Base-by-base conservation (phyloP, 1,140 invertebrate genomes). In the Armadillidium nasatum region DNA sequence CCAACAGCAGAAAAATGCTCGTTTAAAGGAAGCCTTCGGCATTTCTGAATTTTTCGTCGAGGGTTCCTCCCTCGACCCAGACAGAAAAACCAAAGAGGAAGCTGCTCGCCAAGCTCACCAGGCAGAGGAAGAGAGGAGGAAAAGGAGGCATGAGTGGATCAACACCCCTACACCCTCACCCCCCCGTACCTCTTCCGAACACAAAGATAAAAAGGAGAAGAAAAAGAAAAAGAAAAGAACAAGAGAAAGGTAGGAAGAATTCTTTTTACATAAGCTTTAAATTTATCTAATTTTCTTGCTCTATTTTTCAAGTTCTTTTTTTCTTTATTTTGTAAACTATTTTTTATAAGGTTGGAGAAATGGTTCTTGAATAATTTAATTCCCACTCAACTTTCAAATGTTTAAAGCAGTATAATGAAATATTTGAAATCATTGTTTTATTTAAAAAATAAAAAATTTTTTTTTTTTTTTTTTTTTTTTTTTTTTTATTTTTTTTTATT, bases 1-100 rank as follows among this genome's bases (percentile, higher is more conserved):
- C n/a, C 95, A 97, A 83, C 92, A 94, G 83, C 92, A 96, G 83
- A 97, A 98, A 85, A 98, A 98, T 88, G 93, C 92, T 9, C 90
- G 91, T 72, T 86, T 98, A 72, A 90, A 94, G 68, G 93, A 95
- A 84, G 96, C 96, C 0, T 97, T 99, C 85, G 95, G 96, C 70
- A 95, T 99, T 79, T 93, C 93, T 43, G 92, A 94, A 78, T 91
- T 91, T 82, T 98, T 97, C 87, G 92, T 96, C 13, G 95, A 97
- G 85, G 96, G 96, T 33, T 93, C 91, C 82, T 96, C 94, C 82
- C 89, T 97, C 84, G 95, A 97, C 87, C 90, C 93, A 11, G 91
- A 93, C 83, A 87, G 94, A 23, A 89, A 91, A 83, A 89, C 89
- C 2, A 92, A 93, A 82, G 92, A 94, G 83, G 90, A 92, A 73